phyloP scores from a whole-genome alignment of 2,113 vertebrate genomes.

The Mixornis gularis region DNA sequence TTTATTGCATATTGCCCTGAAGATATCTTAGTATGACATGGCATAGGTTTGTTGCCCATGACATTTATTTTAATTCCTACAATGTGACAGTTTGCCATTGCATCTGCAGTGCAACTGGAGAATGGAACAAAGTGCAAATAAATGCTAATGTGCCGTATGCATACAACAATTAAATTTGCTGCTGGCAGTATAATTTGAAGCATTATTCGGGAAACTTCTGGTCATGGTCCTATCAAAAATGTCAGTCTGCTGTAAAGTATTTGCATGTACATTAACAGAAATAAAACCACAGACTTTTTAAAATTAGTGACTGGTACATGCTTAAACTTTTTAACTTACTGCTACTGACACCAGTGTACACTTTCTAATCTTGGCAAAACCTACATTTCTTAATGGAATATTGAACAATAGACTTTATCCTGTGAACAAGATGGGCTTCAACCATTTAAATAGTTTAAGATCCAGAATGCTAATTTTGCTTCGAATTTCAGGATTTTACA shows the following conservation, averaged over 20 bases:
- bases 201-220: neutral
- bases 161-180: slow-evolving; percentile 21
- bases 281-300: neutral
- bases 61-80: slow-evolving; percentile 1
- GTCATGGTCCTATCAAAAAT: neutral
- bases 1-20: neutral
- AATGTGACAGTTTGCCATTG: neutral
- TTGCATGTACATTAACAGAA: neutral
- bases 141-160: slow-evolving; percentile 14
- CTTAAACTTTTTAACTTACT: neutral
- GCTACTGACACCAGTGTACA: neutral
- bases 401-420: neutral
- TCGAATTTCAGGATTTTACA: neutral
- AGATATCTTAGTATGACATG: neutral
- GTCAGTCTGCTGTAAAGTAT: neutral
- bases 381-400: neutral
- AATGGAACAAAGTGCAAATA: slow-evolving; percentile 13
- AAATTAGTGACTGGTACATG: neutral
- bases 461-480: neutral
- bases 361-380: neutral
- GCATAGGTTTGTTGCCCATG: neutral
- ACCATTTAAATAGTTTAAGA: neutral
- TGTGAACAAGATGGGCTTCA: neutral
- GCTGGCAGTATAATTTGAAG: neutral
- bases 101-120: neutral